Base-by-base conservation (phyloP, 1,140 invertebrate genomes). In the Trachymyrmex septentrionalis region DNA sequence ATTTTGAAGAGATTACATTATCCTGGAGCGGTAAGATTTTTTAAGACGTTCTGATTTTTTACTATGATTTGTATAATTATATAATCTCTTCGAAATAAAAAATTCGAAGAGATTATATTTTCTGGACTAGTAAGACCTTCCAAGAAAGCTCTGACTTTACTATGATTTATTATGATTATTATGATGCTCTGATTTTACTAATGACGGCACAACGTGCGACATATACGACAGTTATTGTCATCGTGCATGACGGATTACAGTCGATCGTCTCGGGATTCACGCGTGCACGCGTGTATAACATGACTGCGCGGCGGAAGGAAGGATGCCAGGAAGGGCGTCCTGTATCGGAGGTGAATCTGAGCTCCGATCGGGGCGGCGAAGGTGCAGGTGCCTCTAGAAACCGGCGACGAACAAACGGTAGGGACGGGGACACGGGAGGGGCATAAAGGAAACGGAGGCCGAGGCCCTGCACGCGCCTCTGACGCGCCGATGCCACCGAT, bases 401-500 rank as follows among this genome's bases (percentile, higher is more conserved):
- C 86, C 85, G 86, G 80, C 69, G 87, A 77, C 81, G 84, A 80
- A 73, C 67, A 82, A 55, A 81, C 27, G 44, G 64, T 87, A 69
- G 73, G 57, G 73, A 82, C 27, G 59, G 53, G 80, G 86, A 38
- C 55, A 73, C 24, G 76, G 75, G 77, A 71, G 64, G 14, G 86
- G 76, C 55, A 61, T 86, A 88, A 82, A 61, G 78, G 86, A 44
- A 78, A 72, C 66, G 50, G 44, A 85, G 81, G 66, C 67, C 73
- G 85, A 91, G 90, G 85, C 86, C 72, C 85, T 93, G 93, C 93
- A 93, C 93, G 91, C 92, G 92, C 90, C 91, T 91, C 91, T 93
- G 93, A 94, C 93, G 92, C 92, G 87, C 91, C 92, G 87, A 94
- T 94, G 93, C 94, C 94, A 94, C 91, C 92, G 94, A 95, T 94